A percentile compares a stretch with the other conserved stretches of the same genome.
Conservation (phyloP, 2,113 vertebrate genomes). For the Anseranas semipalmata region DNA sequence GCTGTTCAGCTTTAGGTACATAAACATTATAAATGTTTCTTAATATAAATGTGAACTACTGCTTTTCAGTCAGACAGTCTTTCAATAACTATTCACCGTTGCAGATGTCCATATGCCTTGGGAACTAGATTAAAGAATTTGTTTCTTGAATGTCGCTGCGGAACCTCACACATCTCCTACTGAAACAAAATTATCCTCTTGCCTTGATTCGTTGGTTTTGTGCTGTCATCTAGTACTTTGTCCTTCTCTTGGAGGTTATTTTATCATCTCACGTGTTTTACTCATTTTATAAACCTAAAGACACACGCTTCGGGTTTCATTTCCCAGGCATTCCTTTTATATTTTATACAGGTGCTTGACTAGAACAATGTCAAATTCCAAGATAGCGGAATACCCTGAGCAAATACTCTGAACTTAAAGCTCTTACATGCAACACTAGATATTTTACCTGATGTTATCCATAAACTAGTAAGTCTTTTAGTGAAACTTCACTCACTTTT, state of each 20-base stretch:
- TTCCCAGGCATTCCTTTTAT: not conserved
- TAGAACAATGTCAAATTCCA: not conserved
- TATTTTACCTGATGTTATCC: not conserved
- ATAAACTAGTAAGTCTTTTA: not conserved
- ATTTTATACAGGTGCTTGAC: not conserved
- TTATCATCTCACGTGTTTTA: not conserved
- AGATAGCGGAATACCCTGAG: not conserved
- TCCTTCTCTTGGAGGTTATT: not conserved
- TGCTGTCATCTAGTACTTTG: not conserved
- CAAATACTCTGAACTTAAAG: not conserved
- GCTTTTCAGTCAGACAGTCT: not conserved
- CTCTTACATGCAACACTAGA: not conserved
- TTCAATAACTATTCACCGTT: accelerated
- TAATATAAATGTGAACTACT: not conserved
- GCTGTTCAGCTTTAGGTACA: not conserved
- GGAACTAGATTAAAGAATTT: not conserved
- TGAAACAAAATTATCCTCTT: not conserved
- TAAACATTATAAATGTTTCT: not conserved
- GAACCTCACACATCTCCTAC: not conserved
- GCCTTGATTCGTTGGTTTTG: not conserved
- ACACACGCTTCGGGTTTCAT: not conserved
- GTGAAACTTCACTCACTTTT: not conserved
- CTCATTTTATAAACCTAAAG: not conserved
- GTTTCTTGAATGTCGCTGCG: not conserved
- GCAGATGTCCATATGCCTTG: not conserved